Conservation (phyloP, 1,140 invertebrate genomes). For the Holcopasites calliopsidis region DNA sequence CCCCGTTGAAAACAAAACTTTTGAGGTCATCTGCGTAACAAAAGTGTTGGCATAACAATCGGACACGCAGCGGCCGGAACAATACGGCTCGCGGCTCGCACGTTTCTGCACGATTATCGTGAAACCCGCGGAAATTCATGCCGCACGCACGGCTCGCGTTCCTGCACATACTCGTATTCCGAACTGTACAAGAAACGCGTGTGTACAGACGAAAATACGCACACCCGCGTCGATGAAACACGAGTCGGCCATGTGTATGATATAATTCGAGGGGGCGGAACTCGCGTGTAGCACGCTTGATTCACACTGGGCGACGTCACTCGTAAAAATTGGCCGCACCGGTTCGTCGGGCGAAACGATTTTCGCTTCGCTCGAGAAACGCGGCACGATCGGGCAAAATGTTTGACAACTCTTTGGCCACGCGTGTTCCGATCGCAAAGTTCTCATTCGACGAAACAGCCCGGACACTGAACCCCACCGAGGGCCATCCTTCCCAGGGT, state of each 20-base stretch:
- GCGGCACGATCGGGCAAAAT: background rate
- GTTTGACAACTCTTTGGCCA: background rate
- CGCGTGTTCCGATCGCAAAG: constrained; percentile 24
- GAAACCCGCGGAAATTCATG: constrained; percentile 53
- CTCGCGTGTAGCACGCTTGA: constrained; percentile 16
- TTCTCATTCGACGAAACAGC: background rate
- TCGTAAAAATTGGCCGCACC: background rate
- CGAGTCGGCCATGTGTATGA: background rate
- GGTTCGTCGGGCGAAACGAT: background rate
- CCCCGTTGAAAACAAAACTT: constrained; percentile 46
- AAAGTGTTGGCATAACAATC: constrained; percentile 42
- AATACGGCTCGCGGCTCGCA: constrained; percentile 42
- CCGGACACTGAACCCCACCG: constrained; percentile 18
- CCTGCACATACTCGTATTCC: background rate
- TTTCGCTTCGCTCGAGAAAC: background rate
- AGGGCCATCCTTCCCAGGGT: background rate
- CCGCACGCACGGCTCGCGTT: background rate
- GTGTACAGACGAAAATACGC: no score
- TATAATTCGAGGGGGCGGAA: constrained; percentile 37
- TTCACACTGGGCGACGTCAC: background rate
- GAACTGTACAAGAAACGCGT: no score
- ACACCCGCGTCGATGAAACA: constrained; percentile 34
- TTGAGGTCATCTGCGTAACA: constrained; percentile 42
- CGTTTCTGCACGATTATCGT: constrained; percentile 50
- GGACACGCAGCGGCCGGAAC: constrained; percentile 34